phyloP scores from a whole-genome alignment of 2,797 vertebrate species.

The Sciurus vulgaris region DNA sequence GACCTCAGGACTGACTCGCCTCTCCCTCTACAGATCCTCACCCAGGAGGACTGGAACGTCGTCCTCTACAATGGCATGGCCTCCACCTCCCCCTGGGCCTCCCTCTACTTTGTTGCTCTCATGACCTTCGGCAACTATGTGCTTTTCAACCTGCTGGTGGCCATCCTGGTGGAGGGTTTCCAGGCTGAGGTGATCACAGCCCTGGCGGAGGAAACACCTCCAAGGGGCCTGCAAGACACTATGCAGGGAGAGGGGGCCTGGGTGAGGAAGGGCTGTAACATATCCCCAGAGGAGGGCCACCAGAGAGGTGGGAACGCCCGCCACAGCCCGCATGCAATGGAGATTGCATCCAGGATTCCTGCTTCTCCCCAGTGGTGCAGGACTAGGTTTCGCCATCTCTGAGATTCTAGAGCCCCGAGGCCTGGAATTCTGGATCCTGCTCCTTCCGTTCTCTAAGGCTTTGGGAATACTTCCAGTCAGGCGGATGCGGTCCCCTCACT shows the following conservation, averaged over 20 bases:
- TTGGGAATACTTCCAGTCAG: neutral
- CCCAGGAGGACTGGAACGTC: constrained; percentile 99
- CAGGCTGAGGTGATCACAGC: constrained; percentile 95
- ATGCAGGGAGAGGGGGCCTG: neutral
- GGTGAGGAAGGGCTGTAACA: neutral
- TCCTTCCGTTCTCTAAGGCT: neutral
- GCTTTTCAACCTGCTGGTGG: constrained; percentile 98
- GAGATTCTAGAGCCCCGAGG: neutral
- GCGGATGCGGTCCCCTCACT: neutral
- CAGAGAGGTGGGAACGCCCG: neutral
- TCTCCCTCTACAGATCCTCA: constrained; percentile 93
- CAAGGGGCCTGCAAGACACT: neutral
- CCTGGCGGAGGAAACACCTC: neutral
- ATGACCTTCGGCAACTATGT: constrained; percentile 99
- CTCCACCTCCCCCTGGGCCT: constrained; percentile 96
- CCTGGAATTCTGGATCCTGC: neutral
- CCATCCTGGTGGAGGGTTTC: constrained; percentile 98
- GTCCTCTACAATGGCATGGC: constrained; percentile 99
- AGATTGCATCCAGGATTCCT: neutral
- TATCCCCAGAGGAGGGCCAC: neutral
- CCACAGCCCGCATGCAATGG: neutral
- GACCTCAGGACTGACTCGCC: neutral
- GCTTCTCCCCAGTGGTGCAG: neutral
- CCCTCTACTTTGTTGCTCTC: constrained; percentile 98
- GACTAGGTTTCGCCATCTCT: neutral